phyloP scores from a whole-genome alignment of 2,888 invertebrate genomes.

The Ypsolopha sequella region DNA sequence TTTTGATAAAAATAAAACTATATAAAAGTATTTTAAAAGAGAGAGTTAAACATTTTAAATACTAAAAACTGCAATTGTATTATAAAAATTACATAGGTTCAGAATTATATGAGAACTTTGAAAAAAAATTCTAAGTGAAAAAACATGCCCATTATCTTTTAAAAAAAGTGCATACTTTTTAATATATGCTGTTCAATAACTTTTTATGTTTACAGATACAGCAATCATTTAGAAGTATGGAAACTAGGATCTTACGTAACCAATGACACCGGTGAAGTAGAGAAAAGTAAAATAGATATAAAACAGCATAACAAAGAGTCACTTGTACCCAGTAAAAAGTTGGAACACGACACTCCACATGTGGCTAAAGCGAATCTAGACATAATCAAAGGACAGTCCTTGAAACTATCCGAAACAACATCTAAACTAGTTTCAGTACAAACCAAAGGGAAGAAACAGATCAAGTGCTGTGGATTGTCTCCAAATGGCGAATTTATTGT shows the following conservation, averaged over 20 bases:
- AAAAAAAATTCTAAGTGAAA: no score
- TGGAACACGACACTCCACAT: conserved; percentile 38
- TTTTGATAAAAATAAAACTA: no score
- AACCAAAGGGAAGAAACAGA: conserved; percentile 74
- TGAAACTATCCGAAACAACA: conserved; percentile 66
- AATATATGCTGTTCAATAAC: not conserved
- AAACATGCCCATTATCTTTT: no score
- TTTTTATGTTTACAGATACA: conserved; percentile 42
- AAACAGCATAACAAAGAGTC: conserved; percentile 14
- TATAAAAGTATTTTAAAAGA: no score
- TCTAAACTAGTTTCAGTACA: conserved; percentile 78
- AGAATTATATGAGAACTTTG: no score
- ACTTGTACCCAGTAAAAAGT: conserved; percentile 17
- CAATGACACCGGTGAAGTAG: conserved; percentile 70
- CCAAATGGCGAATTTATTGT: conserved; percentile 79
- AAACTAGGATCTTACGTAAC: conserved; percentile 59
- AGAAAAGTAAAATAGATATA: conserved; percentile 20
- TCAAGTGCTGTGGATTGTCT: conserved; percentile 79
- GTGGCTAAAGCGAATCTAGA: conserved; percentile 24
- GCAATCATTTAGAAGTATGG: conserved; percentile 68
- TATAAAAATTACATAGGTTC: no score
- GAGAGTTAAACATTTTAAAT: no score
- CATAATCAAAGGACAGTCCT: conserved; percentile 24
- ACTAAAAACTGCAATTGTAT: no score
- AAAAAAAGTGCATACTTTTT: no score